Percentiles rank a stretch among this genome's conserved stretches.
Evolutionary conservation across 2,113 vertebrate species (phyloP).

Genomic region (Argyrosomus japonicus): DNA sequence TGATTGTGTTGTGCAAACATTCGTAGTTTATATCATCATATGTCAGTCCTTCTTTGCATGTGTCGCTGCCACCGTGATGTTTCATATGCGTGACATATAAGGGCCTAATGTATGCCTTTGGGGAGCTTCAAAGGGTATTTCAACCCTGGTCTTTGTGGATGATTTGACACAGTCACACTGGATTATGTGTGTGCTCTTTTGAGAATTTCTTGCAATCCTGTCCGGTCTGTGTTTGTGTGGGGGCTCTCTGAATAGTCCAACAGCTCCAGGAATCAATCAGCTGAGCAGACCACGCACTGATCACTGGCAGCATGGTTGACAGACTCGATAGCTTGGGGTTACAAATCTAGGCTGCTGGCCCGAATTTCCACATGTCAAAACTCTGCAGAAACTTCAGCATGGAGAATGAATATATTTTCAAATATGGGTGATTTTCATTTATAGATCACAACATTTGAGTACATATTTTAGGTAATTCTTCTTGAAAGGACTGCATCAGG

Average conservation of each 20-base stretch:
- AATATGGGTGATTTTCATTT: neutral
- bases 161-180: slow-evolving; percentile 41
- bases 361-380: neutral
- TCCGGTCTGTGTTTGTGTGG: slow-evolving; percentile 17
- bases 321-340: slow-evolving; percentile 11
- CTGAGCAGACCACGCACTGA: neutral
- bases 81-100: slow-evolving; percentile 54
- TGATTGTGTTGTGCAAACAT: neutral
- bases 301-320: slow-evolving; percentile 21
- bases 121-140: slow-evolving; percentile 62
- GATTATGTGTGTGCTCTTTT: slow-evolving; percentile 36
- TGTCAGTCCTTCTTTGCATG: slow-evolving; percentile 2
- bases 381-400: neutral
- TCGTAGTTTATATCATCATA: neutral
- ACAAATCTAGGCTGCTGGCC: slow-evolving; percentile 21
- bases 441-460: neutral
- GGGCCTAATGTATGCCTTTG: slow-evolving; percentile 52
- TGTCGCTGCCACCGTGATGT: slow-evolving; percentile 22
- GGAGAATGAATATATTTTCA: neutral
- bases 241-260: neutral
- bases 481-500: neutral
- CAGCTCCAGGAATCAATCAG: slow-evolving; percentile 29
- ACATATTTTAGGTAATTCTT: neutral
- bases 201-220: slow-evolving; percentile 27
- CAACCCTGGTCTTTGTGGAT: slow-evolving; percentile 43